Conservation (phyloP, 2,113 vertebrate species). For the Hydropotes inermis region DNA sequence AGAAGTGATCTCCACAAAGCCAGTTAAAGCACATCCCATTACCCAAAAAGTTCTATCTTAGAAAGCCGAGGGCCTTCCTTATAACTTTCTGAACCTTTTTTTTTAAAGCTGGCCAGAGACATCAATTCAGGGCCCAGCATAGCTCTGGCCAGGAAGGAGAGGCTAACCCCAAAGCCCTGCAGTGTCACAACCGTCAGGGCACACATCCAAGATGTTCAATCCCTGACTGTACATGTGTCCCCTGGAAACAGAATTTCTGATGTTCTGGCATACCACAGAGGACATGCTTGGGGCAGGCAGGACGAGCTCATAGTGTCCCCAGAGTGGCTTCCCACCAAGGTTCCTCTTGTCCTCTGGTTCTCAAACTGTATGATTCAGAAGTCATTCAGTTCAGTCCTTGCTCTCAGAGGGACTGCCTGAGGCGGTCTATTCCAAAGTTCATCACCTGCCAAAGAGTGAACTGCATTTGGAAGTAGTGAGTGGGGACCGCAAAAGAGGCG, state of each 20-base stretch:
- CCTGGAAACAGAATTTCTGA: background rate
- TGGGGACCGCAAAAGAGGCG: accelerated
- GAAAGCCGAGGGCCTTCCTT: background rate
- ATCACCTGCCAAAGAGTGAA: background rate
- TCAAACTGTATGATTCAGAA: background rate
- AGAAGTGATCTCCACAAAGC: background rate
- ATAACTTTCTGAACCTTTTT: background rate
- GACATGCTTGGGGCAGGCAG: too few relatives aligned
- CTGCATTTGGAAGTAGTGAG: background rate
- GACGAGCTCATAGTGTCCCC: background rate
- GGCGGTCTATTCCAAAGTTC: background rate
- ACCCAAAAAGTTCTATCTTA: background rate
- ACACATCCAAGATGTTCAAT: background rate
- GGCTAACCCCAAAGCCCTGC: background rate
- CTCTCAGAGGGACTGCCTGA: background rate
- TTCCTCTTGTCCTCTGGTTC: background rate
- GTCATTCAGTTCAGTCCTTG: background rate
- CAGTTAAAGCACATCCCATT: background rate
- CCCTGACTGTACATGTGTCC: background rate
- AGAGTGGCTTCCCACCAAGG: background rate
- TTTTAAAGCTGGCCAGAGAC: background rate
- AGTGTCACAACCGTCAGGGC: background rate
- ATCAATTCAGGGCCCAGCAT: background rate
- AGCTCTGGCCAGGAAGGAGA: background rate
- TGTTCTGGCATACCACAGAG: background rate